Conservation (phyloP, 2,797 vertebrate genomes). For the Hydrophis major region DNA sequence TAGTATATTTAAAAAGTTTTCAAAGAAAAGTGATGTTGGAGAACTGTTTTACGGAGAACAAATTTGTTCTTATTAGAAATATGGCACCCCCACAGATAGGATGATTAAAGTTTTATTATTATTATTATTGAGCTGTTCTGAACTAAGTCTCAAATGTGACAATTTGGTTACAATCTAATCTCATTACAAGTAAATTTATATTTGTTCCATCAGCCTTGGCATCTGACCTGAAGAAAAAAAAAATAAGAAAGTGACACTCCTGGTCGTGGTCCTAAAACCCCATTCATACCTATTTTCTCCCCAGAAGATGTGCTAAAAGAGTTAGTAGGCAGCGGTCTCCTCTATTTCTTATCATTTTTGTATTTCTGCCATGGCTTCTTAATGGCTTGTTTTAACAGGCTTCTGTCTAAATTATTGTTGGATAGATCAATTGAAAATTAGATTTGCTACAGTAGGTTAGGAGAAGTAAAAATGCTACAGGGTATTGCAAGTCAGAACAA, state of each 20-base stretch:
- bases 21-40: not conserved
- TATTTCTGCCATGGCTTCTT: not conserved
- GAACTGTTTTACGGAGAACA: not conserved
- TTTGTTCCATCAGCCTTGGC: not conserved
- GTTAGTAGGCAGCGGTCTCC: not conserved
- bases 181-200: not conserved
- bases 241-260: not conserved
- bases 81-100: not conserved
- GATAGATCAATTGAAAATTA: not conserved
- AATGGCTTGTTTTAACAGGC: not conserved
- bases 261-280: not conserved
- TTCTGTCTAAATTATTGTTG: not conserved
- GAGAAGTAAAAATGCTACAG: not conserved
- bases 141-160: not conserved
- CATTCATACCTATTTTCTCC: not conserved
- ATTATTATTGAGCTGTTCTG: not conserved
- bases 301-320: not conserved
- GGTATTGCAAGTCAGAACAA: too few species aligned
- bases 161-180: not conserved
- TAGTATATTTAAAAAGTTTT: not conserved
- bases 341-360: not conserved
- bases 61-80: not conserved
- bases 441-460: not conserved
- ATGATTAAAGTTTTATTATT: not conserved
- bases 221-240: not conserved